phyloP scores from a whole-genome alignment of 2,888 invertebrate species.

The Empis stercorea region DNA sequence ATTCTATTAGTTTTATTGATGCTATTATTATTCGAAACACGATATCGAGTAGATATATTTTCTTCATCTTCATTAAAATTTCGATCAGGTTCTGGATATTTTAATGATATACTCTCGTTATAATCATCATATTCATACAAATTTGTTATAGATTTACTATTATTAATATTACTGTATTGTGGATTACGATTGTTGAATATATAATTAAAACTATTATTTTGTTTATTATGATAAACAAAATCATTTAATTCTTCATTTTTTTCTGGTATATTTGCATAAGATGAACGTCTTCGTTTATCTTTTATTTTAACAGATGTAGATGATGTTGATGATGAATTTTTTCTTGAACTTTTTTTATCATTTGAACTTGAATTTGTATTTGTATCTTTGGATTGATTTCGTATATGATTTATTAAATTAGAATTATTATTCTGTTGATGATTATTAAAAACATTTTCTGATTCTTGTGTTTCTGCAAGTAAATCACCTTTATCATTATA shows the following conservation, averaged over 20 bases:
- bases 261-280: slow-evolving; percentile 6
- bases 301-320: slow-evolving; percentile 1
- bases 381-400: neutral
- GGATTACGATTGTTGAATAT: slow-evolving; percentile 4
- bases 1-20: slow-evolving; percentile 5
- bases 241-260: slow-evolving; percentile 8
- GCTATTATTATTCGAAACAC: slow-evolving; percentile 1
- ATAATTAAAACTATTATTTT: slow-evolving; percentile 11
- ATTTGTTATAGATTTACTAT: neutral
- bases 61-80: slow-evolving; percentile 2
- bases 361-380: neutral
- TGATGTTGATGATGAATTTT: neutral
- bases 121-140: slow-evolving; percentile 3
- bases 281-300: slow-evolving; percentile 6
- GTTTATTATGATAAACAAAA: slow-evolving; percentile 9
- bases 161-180: neutral
- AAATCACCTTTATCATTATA: slow-evolving; percentile 40
- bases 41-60: neutral
- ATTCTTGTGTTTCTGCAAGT: slow-evolving; percentile 28
- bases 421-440: neutral
- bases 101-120: slow-evolving; percentile 2
- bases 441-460: slow-evolving; percentile 2
- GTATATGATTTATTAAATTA: too few relatives aligned
- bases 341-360: neutral
- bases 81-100: neutral